Evolutionary conservation across 2,797 vertebrate genomes (phyloP), one percentile per base, ranked within the genome.

Genomic region (Macropodus opercularis): DNA sequence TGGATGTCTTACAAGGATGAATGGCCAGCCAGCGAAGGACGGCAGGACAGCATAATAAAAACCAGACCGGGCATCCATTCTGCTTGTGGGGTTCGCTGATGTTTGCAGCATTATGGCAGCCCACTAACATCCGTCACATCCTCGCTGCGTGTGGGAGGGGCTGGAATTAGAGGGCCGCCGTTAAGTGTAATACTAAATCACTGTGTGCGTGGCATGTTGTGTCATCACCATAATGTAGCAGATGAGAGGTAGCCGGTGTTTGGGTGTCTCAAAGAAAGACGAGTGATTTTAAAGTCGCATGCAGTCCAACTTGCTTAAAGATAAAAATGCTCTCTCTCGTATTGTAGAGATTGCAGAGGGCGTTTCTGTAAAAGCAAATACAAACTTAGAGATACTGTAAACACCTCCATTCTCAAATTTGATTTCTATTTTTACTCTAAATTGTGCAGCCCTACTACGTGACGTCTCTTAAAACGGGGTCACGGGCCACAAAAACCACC

Each of bases 1-100:
- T 54, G 84, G 81, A 87, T 74, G 74, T 67, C 77, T 88, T 83
- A 87, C 84, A 84, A 87, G 80, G 86, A 91, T 88, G 83, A 84
- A 87, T 87, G 79, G 78, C 57, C 38, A 21, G 66, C 62, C 67
- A 0, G 66, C 72, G 63, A 86, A 85, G 87, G 88, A 88, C 79
- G 71, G 80, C 77, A 76, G 84, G 85, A 85, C 85, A 60, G 79
- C 77, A 74, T 85, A 84, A 89, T 87, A 84, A 86, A 81, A 86
- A 82, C 56, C 63, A 75, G 80, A 66, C 26, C 67, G 86, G 67
- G 72, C 86, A 90, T 90, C 86, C 86, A 89, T 91, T 87, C 85
- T 89, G 75, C 81, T 72, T 69, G 85, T 81, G 81, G 71, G 72
- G 70, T 81, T 89, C 69, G 77, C 85, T 87, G 80, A 89, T 88